phyloP scores from a whole-genome alignment of 2,888 invertebrate species.

The Molorchus minor region DNA sequence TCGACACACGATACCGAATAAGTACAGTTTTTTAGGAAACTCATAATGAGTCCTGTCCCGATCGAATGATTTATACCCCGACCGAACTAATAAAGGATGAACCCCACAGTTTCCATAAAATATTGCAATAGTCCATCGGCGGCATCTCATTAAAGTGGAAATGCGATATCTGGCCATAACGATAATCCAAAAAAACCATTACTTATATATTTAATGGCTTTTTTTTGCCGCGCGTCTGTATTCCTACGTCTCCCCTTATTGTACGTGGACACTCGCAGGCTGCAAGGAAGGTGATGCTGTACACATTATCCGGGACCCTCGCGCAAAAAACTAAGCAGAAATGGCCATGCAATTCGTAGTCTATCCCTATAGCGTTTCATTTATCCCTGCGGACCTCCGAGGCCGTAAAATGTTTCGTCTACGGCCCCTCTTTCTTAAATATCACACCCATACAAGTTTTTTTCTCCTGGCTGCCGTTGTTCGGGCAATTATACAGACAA shows the following conservation, averaged over 20 bases:
- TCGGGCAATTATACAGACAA: conserved; percentile 37
- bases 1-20: conserved; percentile 2
- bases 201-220: conserved; percentile 54
- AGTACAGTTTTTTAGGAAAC: conserved; percentile 16
- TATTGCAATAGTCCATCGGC: conserved; percentile 37
- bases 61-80: conserved; percentile 30
- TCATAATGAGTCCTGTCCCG: conserved; percentile 29
- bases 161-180: conserved; percentile 52
- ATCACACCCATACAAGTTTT: conserved; percentile 56
- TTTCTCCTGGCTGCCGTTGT: conserved; percentile 40
- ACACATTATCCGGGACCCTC: conserved; percentile 55
- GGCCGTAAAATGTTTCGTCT: conserved; percentile 57
- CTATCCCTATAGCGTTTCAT: conserved; percentile 60
- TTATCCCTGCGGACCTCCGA: conserved; percentile 59
- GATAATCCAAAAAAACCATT: conserved; percentile 55
- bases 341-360: conserved; percentile 59
- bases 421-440: conserved; percentile 53
- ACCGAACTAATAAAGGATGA: conserved; percentile 32
- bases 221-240: conserved; percentile 45
- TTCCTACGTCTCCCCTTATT: conserved; percentile 46
- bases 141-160: conserved; percentile 53
- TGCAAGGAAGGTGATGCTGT: conserved; percentile 50
- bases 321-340: conserved; percentile 60
- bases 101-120: conserved; percentile 37
- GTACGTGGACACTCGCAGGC: conserved; percentile 50